Conservation (phyloP, 1,140 invertebrate genomes). For the Diorhabda elongata region DNA sequence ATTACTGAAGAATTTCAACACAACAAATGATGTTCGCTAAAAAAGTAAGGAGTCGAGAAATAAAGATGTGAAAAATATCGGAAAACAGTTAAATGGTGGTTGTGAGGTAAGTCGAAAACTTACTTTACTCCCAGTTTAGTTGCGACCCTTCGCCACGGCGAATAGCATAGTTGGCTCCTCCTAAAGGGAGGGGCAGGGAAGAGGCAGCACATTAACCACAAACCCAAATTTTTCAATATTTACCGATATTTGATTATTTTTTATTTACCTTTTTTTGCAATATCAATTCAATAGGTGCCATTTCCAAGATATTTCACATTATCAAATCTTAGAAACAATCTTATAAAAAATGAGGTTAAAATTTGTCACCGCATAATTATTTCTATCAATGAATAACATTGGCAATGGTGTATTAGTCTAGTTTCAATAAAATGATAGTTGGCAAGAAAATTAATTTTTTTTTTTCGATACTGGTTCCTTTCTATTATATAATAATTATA, state of each 20-base stretch:
- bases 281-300: not conserved
- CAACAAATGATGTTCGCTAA: not conserved
- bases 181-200: slow-evolving; percentile 48
- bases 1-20: slow-evolving; percentile 6
- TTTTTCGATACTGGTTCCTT: too few species aligned
- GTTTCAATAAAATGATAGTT: too few species aligned
- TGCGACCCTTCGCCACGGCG: slow-evolving; percentile 84
- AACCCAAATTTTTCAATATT: slow-evolving; percentile 16
- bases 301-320: not conserved
- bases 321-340: not conserved
- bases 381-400: too few species aligned
- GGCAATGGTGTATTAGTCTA: too few species aligned
- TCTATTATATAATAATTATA: too few species aligned
- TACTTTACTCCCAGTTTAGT: slow-evolving; percentile 91
- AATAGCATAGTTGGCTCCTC: slow-evolving; percentile 72
- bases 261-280: not conserved
- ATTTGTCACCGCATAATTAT: too few species aligned
- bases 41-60: slow-evolving; percentile 6
- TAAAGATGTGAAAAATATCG: slow-evolving; percentile 11
- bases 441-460: too few species aligned
- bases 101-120: slow-evolving; percentile 53
- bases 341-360: not conserved
- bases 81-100: slow-evolving; percentile 19
- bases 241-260: slow-evolving; percentile 4
- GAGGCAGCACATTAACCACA: slow-evolving; percentile 49